phyloP scores from a whole-genome alignment of 2,888 invertebrate genomes.

The Brenthis daphne region DNA sequence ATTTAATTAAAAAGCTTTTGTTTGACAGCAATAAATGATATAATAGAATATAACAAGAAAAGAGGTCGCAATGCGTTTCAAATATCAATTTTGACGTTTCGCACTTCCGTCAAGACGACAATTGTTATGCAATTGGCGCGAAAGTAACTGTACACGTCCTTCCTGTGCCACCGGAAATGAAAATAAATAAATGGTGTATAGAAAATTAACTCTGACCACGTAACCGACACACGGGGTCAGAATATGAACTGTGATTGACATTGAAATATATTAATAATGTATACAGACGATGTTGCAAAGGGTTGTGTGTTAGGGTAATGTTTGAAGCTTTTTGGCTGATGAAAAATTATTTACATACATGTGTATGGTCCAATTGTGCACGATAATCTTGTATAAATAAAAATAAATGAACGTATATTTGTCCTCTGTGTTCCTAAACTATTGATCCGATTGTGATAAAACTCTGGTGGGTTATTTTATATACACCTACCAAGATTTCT shows the following conservation, averaged over 20 bases:
- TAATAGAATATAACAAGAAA: slow-evolving; percentile 13
- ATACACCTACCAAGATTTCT: too few species aligned
- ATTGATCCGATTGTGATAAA: too few species aligned
- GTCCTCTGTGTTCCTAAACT: too few species aligned
- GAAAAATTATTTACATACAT: too few species aligned
- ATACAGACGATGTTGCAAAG: slow-evolving; percentile 4
- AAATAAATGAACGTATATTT: too few species aligned
- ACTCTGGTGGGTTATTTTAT: too few species aligned
- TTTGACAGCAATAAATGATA: too few species aligned
- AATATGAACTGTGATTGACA: slow-evolving; percentile 47
- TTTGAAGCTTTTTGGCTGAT: too few species aligned
- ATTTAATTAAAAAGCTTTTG: too few species aligned
- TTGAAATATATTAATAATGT: slow-evolving; percentile 46
- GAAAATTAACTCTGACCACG: slow-evolving; percentile 42
- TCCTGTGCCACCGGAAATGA: slow-evolving; percentile 51
- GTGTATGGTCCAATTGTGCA: too few species aligned
- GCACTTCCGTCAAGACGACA: slow-evolving; percentile 45
- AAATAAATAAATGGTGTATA: slow-evolving; percentile 45
- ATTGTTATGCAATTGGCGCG: slow-evolving; percentile 59
- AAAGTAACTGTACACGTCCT: slow-evolving; percentile 58
- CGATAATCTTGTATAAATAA: too few species aligned
- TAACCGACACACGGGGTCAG: slow-evolving; percentile 41
- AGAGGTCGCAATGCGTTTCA: slow-evolving; percentile 36
- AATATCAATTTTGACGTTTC: slow-evolving; percentile 39
- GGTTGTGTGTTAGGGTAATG: too few species aligned